Evolutionary conservation across 2,113 vertebrate species (phyloP).

Genomic region (Lasiurus borealis): DNA sequence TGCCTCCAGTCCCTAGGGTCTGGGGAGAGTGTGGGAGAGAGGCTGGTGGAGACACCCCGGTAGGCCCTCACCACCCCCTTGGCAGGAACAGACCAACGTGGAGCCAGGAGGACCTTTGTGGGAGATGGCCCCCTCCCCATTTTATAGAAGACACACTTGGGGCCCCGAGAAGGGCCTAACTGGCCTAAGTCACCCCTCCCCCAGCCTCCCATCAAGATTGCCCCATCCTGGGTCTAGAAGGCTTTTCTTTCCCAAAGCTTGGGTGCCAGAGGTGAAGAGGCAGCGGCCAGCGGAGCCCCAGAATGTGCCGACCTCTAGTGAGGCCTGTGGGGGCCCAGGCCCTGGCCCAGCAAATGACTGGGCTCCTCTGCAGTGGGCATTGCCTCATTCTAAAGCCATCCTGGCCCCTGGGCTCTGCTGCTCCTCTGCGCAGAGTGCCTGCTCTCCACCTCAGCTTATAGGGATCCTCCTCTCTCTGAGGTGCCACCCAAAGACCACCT

Average conservation of each 20-base stretch:
- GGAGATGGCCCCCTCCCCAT: background rate
- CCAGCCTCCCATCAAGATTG: no score
- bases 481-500: background rate
- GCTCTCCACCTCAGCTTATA: background rate
- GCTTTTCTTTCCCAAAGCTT: background rate
- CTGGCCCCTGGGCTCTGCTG: background rate
- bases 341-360: background rate
- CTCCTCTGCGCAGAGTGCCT: background rate
- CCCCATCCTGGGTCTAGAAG: background rate
- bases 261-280: background rate
- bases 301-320: background rate
- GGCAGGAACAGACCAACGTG: background rate
- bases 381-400: background rate
- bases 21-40: background rate
- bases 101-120: background rate
- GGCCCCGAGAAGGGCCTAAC: no score
- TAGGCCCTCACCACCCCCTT: background rate
- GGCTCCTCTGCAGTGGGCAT: background rate
- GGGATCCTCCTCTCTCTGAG: background rate
- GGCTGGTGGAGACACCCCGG: background rate
- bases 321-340: background rate
- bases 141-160: constrained; percentile 5
- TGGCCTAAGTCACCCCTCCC: background rate
- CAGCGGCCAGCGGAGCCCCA: background rate
- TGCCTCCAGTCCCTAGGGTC: background rate